Evolutionary conservation across 2,888 invertebrate species (phyloP).

Genomic region (Meloe dianella): DNA sequence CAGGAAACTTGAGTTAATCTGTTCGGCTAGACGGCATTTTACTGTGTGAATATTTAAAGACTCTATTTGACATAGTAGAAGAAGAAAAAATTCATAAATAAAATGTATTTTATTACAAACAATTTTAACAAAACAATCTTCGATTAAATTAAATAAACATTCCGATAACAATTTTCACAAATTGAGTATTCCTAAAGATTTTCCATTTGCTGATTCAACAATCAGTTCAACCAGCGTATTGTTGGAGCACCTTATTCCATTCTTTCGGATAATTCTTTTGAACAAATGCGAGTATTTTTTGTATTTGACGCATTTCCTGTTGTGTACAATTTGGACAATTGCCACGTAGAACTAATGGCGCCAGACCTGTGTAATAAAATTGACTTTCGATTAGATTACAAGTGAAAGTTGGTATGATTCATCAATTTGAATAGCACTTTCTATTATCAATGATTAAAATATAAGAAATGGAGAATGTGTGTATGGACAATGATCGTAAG

Average conservation of each 20-base stretch:
- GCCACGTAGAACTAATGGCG: constrained; percentile 75
- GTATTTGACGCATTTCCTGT: constrained; percentile 74
- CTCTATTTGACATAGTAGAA: no score
- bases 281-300: constrained; percentile 75
- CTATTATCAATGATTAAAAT: neutral
- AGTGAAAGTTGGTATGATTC: neutral
- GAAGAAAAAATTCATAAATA: no score
- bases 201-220: no score
- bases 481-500: neutral
- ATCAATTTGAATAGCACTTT: neutral
- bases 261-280: constrained; percentile 78
- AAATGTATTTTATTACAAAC: neutral
- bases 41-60: no score
- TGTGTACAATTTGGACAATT: constrained; percentile 75
- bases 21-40: no score
- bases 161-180: no score
- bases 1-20: no score
- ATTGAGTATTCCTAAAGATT: no score
- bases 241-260: constrained; percentile 76
- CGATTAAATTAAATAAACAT: no score
- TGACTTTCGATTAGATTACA: neutral
- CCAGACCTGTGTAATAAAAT: constrained; percentile 65
- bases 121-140: neutral
- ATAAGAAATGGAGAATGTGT: neutral
- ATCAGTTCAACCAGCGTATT: constrained; percentile 65